phyloP scores from a whole-genome alignment of 2,797 vertebrate species.

The Miichthys miiuy region DNA sequence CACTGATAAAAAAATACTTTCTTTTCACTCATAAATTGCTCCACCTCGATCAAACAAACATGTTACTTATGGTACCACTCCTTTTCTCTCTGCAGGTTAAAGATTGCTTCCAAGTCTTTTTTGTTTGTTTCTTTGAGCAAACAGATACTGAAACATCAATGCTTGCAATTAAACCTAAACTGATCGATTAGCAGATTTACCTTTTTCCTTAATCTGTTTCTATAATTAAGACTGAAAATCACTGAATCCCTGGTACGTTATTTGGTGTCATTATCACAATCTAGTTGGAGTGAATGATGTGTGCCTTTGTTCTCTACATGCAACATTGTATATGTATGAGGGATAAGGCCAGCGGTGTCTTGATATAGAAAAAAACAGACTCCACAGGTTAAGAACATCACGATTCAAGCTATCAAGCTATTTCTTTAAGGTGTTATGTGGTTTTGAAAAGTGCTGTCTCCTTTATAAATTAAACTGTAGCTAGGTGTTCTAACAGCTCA shows the following conservation, averaged over 20 bases:
- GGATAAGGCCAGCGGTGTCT: not conserved
- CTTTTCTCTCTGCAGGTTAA: not conserved
- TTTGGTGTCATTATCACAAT: not conserved
- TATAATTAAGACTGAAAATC: not conserved
- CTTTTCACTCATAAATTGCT: not conserved
- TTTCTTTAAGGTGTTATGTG: too few species aligned
- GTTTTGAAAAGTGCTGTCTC: not conserved
- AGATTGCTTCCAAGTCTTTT: not conserved
- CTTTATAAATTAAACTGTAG: not conserved
- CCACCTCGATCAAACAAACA: conserved; percentile 9
- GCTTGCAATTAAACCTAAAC: not conserved
- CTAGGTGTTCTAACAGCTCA: not conserved
- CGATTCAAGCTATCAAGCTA: not conserved
- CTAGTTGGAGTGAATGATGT: not conserved
- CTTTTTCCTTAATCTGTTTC: not conserved
- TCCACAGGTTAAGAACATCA: not conserved
- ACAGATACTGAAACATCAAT: not conserved
- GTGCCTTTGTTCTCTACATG: not conserved
- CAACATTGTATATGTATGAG: not conserved
- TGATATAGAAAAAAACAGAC: not conserved
- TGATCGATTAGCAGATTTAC: conserved; percentile 1
- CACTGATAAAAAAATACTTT: not conserved
- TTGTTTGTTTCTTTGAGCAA: not conserved
- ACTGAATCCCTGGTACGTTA: not conserved
- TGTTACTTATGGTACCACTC: not conserved